Conservation (phyloP, 1,140 invertebrate species). For the Venturia canescens region DNA sequence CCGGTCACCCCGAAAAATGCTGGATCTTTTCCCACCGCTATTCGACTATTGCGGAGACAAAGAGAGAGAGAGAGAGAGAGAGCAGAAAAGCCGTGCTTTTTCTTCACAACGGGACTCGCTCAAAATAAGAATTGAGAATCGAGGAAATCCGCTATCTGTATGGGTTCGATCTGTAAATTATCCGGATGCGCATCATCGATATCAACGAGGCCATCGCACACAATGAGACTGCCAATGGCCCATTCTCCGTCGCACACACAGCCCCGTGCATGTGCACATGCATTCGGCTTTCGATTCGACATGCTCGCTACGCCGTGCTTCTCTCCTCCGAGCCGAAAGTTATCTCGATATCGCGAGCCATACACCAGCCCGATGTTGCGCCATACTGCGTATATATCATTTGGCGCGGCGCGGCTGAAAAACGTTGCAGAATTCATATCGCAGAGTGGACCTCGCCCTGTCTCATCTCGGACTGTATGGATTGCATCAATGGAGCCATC, state of each 20-base stretch:
- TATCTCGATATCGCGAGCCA: slow-evolving; percentile 53
- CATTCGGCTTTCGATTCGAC: slow-evolving; percentile 16
- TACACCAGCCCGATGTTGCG: slow-evolving; percentile 44
- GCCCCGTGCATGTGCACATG: not conserved
- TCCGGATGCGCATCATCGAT: slow-evolving; percentile 44
- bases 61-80: too few relatives aligned
- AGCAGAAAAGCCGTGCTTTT: not conserved
- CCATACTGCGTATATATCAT: not conserved
- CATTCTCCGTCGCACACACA: slow-evolving; percentile 21
- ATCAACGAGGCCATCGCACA: slow-evolving; percentile 62
- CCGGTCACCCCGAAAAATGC: slow-evolving; percentile 20
- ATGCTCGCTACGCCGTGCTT: slow-evolving; percentile 1
- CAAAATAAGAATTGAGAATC: slow-evolving; percentile 17
- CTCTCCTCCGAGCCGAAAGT: slow-evolving; percentile 13
- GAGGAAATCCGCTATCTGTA: slow-evolving; percentile 31
- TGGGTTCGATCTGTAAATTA: slow-evolving; percentile 42
- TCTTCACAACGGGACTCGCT: not conserved
- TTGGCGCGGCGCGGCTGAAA: slow-evolving; percentile 13
- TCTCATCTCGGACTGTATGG: slow-evolving; percentile 21
- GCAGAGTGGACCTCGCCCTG: slow-evolving; percentile 41
- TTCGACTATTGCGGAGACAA: not conserved
- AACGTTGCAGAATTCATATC: slow-evolving; percentile 66
- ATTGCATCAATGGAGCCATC: slow-evolving; percentile 39
- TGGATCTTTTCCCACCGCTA: not conserved
- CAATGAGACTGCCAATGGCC: slow-evolving; percentile 53